phyloP scores from a whole-genome alignment of 2,113 vertebrate genomes.

The Garra rufa region DNA sequence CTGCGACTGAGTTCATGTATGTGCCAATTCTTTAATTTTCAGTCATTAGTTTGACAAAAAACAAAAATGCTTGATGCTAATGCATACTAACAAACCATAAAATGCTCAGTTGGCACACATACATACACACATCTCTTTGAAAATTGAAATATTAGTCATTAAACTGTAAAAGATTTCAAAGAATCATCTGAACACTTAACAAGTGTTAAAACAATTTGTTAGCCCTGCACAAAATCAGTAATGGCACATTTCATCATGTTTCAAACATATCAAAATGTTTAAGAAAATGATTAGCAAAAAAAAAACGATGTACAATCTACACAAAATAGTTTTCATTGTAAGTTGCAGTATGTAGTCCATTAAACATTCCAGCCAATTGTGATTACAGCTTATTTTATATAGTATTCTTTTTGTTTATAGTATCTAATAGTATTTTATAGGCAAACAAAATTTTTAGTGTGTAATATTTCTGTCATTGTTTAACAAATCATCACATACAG shows the following conservation, averaged over 20 bases:
- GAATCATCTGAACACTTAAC: background rate
- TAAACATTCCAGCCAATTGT: background rate
- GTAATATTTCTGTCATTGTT: background rate
- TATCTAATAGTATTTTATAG: background rate
- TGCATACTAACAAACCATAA: background rate
- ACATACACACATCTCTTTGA: background rate
- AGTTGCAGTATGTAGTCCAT: background rate
- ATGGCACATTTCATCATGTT: slow-evolving; percentile 3
- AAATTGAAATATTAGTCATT: background rate
- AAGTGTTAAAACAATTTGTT: background rate
- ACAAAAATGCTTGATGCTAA: background rate
- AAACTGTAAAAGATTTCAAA: background rate
- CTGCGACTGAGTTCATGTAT: background rate
- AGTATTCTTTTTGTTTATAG: background rate
- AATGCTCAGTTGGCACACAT: background rate
- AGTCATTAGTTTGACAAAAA: background rate
- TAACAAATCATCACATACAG: slow-evolving; percentile 28
- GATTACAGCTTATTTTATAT: slow-evolving; percentile 9
- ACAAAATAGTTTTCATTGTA: background rate
- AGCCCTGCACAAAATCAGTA: background rate
- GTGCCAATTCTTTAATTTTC: background rate
- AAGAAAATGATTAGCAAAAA: background rate
- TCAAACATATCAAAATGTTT: background rate
- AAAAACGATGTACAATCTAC: background rate
- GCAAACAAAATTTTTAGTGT: background rate